Percentiles rank a stretch among this genome's conserved stretches.
Evolutionary conservation across 2,797 vertebrate genomes (phyloP).

Genomic region (Synaphobranchus kaupii): DNA sequence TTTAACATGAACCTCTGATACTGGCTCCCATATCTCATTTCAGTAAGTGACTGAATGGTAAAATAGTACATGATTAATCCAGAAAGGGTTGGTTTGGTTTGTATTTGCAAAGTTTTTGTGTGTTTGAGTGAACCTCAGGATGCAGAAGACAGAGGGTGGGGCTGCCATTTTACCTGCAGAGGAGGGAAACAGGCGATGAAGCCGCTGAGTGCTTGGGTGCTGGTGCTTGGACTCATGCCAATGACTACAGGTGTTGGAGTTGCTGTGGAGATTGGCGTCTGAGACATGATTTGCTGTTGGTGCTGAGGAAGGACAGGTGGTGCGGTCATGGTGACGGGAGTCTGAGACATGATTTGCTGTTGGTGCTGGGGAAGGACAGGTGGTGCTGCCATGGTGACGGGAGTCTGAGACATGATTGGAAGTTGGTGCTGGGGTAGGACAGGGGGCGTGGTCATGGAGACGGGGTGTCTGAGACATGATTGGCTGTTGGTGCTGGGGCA

Average conservation of each 20-base stretch:
- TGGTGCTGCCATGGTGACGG: conserved; percentile 63
- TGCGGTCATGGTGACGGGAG: conserved; percentile 65
- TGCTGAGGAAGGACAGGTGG: conserved; percentile 66
- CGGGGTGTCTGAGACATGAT: conserved; percentile 64
- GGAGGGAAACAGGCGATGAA: conserved; percentile 70
- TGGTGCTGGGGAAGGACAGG: conserved; percentile 74
- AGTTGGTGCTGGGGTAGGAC: conserved; percentile 63
- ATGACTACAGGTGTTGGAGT: conserved; percentile 64
- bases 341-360: conserved; percentile 76
- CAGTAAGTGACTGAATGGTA: too few relatives aligned
- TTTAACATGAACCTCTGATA: too few relatives aligned
- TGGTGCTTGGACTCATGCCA: conserved; percentile 68
- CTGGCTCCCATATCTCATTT: too few relatives aligned
- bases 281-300: conserved; percentile 80
- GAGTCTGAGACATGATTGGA: conserved; percentile 61
- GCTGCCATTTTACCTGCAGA: conserved; percentile 47
- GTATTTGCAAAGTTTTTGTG: too few relatives aligned
- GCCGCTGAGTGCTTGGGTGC: conserved; percentile 53
- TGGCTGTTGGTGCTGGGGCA: conserved; percentile 60
- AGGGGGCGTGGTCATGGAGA: conserved; percentile 75
- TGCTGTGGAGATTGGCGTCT: conserved; percentile 67
- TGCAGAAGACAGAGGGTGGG: neutral
- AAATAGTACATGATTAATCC: too few relatives aligned
- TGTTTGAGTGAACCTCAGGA: neutral
- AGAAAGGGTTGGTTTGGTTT: too few relatives aligned